phyloP scores from a whole-genome alignment of 2,888 invertebrate genomes.

The Amphimallon solstitiale region DNA sequence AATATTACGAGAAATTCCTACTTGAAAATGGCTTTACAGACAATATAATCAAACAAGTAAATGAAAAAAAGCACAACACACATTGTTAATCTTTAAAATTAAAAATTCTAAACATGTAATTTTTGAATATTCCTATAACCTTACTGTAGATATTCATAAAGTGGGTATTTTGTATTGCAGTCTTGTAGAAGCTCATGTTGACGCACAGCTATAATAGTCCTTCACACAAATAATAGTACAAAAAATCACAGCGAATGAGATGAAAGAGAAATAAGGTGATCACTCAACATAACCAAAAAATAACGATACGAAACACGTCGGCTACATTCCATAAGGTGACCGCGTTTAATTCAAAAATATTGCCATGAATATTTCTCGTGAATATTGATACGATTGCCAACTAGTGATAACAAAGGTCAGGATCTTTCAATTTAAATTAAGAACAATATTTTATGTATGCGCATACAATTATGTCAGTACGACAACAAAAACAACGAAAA shows the following conservation, averaged over 20 bases:
- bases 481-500: not conserved
- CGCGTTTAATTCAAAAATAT: constrained; percentile 15
- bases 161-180: constrained; percentile 57
- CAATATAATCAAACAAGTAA: no score
- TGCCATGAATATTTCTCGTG: not conserved
- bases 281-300: not conserved
- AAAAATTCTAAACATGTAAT: no score
- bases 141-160: constrained; percentile 56
- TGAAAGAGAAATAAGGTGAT: not conserved
- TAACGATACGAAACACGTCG: not conserved
- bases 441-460: constrained; percentile 9
- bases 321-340: constrained; percentile 1
- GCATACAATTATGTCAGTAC: not conserved
- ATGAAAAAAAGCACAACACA: no score
- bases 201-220: not conserved
- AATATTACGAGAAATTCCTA: no score
- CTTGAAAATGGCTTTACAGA: no score
- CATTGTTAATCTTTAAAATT: no score
- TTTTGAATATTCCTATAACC: constrained; percentile 39
- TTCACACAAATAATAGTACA: not conserved
- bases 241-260: not conserved
- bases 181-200: constrained; percentile 59
- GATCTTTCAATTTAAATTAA: constrained; percentile 25
- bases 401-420: constrained; percentile 26
- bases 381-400: constrained; percentile 28